Percentiles rank a stretch among this genome's conserved stretches.
Evolutionary conservation across 2,888 invertebrate species (phyloP).

Genomic region (Tridacna gigas): DNA sequence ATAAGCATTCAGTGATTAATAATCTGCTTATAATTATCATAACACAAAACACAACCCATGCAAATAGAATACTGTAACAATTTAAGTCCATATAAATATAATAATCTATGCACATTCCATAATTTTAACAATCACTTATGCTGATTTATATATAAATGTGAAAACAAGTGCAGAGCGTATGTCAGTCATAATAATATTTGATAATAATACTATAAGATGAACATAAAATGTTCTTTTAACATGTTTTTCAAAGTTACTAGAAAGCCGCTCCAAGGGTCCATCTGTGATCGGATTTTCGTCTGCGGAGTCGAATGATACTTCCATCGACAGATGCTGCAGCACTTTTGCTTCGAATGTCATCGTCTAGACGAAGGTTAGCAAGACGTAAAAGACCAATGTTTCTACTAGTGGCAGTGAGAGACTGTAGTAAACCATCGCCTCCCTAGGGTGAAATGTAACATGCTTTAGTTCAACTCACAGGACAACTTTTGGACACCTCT

Average conservation of each 20-base stretch:
- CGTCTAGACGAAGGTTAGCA: conserved; percentile 77
- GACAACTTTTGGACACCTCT: too few relatives aligned
- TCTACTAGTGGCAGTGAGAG: conserved; percentile 82
- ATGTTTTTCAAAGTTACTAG: conserved; percentile 48
- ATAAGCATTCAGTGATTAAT: too few relatives aligned
- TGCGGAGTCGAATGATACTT: conserved; percentile 80
- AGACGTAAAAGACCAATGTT: conserved; percentile 83
- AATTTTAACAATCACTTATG: too few relatives aligned
- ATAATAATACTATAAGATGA: conserved; percentile 24
- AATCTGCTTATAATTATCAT: too few relatives aligned
- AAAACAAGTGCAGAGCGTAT: conserved; percentile 24
- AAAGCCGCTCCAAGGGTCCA: conserved; percentile 82
- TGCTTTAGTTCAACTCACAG: too few relatives aligned
- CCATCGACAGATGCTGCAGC: conserved; percentile 79
- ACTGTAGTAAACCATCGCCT: conserved; percentile 81
- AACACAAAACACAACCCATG: too few relatives aligned
- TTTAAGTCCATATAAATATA: not conserved
- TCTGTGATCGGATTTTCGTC: conserved; percentile 82
- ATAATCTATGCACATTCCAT: not conserved
- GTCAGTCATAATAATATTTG: not conserved
- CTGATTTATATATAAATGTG: not conserved
- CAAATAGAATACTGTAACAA: not conserved
- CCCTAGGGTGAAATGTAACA: conserved; percentile 68
- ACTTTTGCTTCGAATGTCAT: conserved; percentile 82
- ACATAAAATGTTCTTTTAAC: conserved; percentile 17